Evolutionary conservation across 2,888 invertebrate species (phyloP), one percentile per base, ranked within the genome.

Genomic region (Agonopterix arenella): DNA sequence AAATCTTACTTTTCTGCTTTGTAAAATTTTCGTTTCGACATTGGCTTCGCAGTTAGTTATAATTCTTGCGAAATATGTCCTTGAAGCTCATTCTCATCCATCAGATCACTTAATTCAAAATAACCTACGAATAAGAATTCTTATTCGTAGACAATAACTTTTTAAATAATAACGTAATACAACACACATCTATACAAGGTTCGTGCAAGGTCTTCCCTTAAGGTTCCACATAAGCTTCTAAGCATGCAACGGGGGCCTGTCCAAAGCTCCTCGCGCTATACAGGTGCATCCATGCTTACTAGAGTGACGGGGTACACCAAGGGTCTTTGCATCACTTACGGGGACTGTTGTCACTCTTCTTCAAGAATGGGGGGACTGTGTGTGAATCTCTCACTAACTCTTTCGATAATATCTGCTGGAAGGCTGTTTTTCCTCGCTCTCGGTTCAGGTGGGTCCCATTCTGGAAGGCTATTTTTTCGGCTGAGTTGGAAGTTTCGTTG

Each of bases 391-490:
- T 73, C 76, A 52, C 72, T 68, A 55, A 78, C 73, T 70, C 78
- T 73, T 60, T 83, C 83, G 62, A 72, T 64, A 62, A 86, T 76
- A 67, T 85, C 85, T 41, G 80, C 79, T 48, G 89, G 89, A 11
- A 89, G 83, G 61, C 89, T 89, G 74, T 88, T 86, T 69, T 88
- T 88, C 60, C 88, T 72, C 55, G 73, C 70, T 53, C 85, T 77
- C 40, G 76, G 77, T 60, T 86, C 84, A 28, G 85, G 85, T 1
- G 88, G 86, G 63, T 89, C 89, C 81, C 85, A 84, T 71, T 88
- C 89, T 55, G 88, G 86, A 52, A 89, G 80, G 61, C 88, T 89
- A 76, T 89, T 89, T 69, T 89, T 89, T 62, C 89, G 69, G 71
- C 70, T 67, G 55, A 89, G 81, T 63, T 79, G 79, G 61, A 76